Conservation (phyloP, 2,113 vertebrate genomes). For the Sceloporus undulatus region DNA sequence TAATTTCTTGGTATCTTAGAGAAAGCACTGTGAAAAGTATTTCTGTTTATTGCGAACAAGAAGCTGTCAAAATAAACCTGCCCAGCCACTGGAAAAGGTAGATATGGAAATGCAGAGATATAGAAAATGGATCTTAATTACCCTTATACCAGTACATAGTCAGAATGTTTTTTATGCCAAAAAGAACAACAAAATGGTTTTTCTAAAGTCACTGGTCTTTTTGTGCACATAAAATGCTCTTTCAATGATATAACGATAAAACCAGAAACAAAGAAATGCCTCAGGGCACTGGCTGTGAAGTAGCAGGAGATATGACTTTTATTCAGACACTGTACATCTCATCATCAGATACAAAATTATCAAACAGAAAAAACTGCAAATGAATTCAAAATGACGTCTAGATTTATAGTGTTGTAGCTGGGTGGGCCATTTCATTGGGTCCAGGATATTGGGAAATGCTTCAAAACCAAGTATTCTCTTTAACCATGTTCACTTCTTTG, state of each 20-base stretch:
- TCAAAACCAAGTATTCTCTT: too few relatives aligned
- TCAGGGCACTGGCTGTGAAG: conserved; percentile 1
- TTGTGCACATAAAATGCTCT: conserved; percentile 7
- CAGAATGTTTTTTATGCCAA: not conserved
- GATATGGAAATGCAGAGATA: conserved; percentile 46
- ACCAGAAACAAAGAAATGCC: not conserved
- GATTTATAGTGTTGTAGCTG: not conserved
- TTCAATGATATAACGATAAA: conserved; percentile 9
- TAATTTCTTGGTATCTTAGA: conserved; percentile 64
- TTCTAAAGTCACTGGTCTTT: conserved; percentile 29
- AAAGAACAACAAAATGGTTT: conserved; percentile 7
- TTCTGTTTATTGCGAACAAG: conserved; percentile 68
- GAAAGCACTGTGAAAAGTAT: conserved; percentile 56
- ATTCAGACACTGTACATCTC: not conserved
- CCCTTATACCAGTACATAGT: conserved; percentile 1
- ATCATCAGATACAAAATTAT: conserved; percentile 9
- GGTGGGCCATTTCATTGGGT: not conserved
- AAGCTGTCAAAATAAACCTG: conserved; percentile 70
- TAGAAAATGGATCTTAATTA: conserved; percentile 57
- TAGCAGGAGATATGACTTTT: not conserved
- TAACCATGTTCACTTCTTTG: too few relatives aligned
- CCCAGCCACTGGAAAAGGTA: conserved; percentile 45
- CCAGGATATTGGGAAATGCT: too few relatives aligned
- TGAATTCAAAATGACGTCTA: not conserved
- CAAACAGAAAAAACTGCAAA: not conserved